phyloP scores from a whole-genome alignment of 1,140 invertebrate genomes.

The Drosophila bocki region DNA sequence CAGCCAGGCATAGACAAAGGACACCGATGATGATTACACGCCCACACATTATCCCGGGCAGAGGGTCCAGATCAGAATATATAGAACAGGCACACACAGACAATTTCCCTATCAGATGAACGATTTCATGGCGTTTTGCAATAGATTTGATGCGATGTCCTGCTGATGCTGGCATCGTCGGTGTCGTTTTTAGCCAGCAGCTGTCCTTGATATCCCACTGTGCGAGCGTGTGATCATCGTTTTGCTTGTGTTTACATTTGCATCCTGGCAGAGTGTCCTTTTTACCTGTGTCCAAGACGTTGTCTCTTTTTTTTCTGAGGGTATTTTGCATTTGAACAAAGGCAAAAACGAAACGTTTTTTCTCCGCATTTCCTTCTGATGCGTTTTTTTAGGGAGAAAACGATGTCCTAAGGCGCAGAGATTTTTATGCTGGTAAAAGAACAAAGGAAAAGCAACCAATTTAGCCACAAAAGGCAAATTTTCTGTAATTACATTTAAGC shows the following conservation, averaged over 20 bases:
- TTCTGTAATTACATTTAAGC: slow-evolving; percentile 74
- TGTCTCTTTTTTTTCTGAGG: slow-evolving; percentile 35
- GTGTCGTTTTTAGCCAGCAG: slow-evolving; percentile 52
- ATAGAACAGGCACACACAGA: slow-evolving; percentile 28
- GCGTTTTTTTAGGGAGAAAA: slow-evolving; percentile 35
- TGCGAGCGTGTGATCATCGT: slow-evolving; percentile 75
- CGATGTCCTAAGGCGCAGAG: slow-evolving; percentile 33
- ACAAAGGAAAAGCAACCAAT: slow-evolving; percentile 45
- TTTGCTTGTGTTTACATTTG: slow-evolving; percentile 68
- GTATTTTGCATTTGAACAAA: slow-evolving; percentile 63
- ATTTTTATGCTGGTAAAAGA: slow-evolving; percentile 29
- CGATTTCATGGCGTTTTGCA: slow-evolving; percentile 74
- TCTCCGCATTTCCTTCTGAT: slow-evolving; percentile 13
- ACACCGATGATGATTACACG: slow-evolving; percentile 64
- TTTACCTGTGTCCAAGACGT: slow-evolving; percentile 54
- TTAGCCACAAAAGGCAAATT: slow-evolving; percentile 76
- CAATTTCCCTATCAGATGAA: slow-evolving; percentile 62
- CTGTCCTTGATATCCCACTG: slow-evolving; percentile 58
- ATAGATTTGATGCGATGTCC: slow-evolving; percentile 68
- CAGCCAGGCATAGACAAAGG: slow-evolving; percentile 28
- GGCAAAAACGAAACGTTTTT: slow-evolving; percentile 41
- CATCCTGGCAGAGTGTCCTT: slow-evolving; percentile 56
- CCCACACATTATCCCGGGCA: slow-evolving; percentile 63
- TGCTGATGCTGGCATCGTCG: slow-evolving; percentile 9
- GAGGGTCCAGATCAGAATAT: slow-evolving; percentile 33